Percentiles rank a stretch among this genome's conserved stretches.
phyloP scores from a whole-genome alignment of 30 jellyfish, hydroid and myxozoan genomes.

The Pseudorhiza aurosa region DNA sequence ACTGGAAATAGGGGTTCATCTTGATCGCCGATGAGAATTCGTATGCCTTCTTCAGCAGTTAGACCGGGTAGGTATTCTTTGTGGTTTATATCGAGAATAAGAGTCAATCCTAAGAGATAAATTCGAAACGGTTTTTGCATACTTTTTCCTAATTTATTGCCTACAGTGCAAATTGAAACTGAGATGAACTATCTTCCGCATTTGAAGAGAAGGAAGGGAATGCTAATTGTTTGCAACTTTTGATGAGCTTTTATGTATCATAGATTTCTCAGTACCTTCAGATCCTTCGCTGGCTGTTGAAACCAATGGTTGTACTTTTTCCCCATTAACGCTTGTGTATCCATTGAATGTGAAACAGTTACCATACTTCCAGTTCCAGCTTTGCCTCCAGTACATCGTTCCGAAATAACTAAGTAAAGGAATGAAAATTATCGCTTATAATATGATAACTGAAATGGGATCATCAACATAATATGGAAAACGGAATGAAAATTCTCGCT shows the following conservation, averaged over 20 bases:
- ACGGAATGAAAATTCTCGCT: no score
- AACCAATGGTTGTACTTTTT: neutral
- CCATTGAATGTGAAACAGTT: slow-evolving; percentile 69
- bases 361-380: slow-evolving; percentile 82
- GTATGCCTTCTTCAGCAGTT: slow-evolving; percentile 19
- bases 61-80: slow-evolving; percentile 7
- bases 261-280: no score
- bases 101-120: neutral
- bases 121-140: neutral
- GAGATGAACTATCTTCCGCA: no score
- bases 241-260: no score
- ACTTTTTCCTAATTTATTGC: neutral
- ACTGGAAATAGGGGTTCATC: slow-evolving; percentile 10
- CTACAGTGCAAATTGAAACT: no score
- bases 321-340: neutral
- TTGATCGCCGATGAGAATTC: slow-evolving; percentile 21
- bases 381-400: slow-evolving; percentile 30
- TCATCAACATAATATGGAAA: no score
- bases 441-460: neutral
- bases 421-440: neutral
- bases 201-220: no score
- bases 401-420: slow-evolving; percentile 11
- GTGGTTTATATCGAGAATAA: neutral
- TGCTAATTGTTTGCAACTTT: no score
- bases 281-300: slow-evolving; percentile 12